Conservation (phyloP, 2,797 vertebrate species). For the Lepidocolaptes lacrymiger region DNA sequence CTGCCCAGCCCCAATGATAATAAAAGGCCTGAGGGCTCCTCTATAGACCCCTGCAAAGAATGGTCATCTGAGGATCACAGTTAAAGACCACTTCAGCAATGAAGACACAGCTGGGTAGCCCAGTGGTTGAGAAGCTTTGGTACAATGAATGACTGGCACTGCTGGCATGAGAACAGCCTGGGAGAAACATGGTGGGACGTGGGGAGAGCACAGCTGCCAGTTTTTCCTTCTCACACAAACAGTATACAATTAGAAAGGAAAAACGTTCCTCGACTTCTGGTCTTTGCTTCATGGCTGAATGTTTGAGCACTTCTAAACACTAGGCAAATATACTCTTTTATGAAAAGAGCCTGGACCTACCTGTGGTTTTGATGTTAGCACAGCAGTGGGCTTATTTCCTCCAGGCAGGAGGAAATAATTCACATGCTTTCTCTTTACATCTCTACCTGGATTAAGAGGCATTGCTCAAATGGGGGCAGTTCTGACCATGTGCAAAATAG, state of each 20-base stretch:
- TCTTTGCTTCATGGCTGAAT: background rate
- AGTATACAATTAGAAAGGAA: background rate
- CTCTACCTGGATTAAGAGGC: background rate
- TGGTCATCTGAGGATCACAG: no score
- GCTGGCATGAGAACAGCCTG: background rate
- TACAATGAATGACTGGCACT: background rate
- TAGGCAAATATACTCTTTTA: background rate
- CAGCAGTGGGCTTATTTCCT: background rate
- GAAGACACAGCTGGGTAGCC: background rate
- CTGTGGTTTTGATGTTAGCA: background rate
- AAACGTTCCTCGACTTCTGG: background rate
- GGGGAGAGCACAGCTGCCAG: background rate
- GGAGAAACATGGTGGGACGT: background rate
- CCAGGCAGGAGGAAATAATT: background rate
- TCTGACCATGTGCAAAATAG: background rate
- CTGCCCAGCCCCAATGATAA: background rate
- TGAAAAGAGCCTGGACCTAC: background rate
- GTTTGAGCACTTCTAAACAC: background rate
- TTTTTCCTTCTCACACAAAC: background rate
- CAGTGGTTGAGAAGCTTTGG: background rate
- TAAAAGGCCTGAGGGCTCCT: background rate
- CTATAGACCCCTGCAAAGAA: background rate
- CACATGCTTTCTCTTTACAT: background rate
- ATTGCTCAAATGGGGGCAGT: background rate
- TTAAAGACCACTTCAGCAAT: background rate